Conservation (phyloP, 2,888 invertebrate species). For the Drepana falcataria region DNA sequence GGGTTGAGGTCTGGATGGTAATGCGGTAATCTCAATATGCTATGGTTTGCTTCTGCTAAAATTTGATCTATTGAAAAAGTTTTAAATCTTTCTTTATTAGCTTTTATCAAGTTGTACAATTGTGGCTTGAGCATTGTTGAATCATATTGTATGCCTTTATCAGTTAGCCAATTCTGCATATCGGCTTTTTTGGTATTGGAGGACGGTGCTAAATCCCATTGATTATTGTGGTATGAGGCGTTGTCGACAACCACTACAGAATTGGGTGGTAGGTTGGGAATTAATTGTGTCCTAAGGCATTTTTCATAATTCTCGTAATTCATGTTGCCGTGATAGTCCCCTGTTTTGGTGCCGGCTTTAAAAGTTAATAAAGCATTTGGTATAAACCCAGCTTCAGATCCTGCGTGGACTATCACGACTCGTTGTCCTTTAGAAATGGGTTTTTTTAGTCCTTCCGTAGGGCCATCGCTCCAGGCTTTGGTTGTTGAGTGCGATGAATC, state of each 20-base stretch:
- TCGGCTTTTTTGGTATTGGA: slow-evolving; percentile 16
- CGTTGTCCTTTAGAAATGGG: slow-evolving; percentile 15
- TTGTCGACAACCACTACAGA: slow-evolving; percentile 20
- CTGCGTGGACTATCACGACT: slow-evolving; percentile 20
- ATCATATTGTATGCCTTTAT: slow-evolving; percentile 9
- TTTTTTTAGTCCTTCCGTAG: slow-evolving; percentile 11
- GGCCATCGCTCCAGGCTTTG: slow-evolving; percentile 9
- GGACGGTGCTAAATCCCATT: slow-evolving; percentile 13
- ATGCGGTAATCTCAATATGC: not conserved
- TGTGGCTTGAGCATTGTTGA: slow-evolving; percentile 9
- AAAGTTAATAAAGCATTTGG: slow-evolving; percentile 15
- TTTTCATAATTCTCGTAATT: slow-evolving; percentile 18
- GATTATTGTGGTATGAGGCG: slow-evolving; percentile 24
- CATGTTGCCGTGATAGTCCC: slow-evolving; percentile 27
- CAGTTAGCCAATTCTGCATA: slow-evolving; percentile 16
- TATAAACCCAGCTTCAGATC: slow-evolving; percentile 18
- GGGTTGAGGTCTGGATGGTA: slow-evolving; percentile 2
- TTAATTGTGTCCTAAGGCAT: slow-evolving; percentile 22
- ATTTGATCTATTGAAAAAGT: not conserved
- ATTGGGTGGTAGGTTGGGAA: slow-evolving; percentile 22
- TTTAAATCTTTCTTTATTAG: slow-evolving; percentile 7
- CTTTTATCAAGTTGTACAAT: slow-evolving; percentile 9
- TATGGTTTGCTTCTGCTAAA: not conserved
- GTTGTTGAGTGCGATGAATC: slow-evolving; percentile 15
- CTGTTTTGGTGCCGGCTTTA: slow-evolving; percentile 12